Conservation (phyloP, 2,113 vertebrate genomes). For the Channa maculata region DNA sequence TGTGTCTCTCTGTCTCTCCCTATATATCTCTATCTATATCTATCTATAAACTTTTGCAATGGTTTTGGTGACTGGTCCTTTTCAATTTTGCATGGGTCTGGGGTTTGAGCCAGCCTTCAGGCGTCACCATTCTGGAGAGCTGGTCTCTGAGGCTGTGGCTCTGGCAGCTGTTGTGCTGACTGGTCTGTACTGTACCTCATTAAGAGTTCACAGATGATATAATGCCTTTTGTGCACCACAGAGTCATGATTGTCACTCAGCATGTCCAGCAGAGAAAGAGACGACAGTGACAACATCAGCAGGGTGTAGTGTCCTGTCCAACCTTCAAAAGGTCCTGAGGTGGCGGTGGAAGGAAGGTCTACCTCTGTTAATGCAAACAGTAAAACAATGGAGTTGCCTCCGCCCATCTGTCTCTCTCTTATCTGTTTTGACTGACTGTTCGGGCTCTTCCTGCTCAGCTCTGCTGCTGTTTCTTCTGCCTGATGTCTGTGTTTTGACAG, state of each 20-base stretch:
- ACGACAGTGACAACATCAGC: slow-evolving; percentile 54
- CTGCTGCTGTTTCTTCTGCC: slow-evolving; percentile 25
- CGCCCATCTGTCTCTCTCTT: slow-evolving; percentile 43
- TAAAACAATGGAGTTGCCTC: slow-evolving; percentile 52
- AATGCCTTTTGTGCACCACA: slow-evolving; percentile 31
- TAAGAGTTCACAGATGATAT: slow-evolving; percentile 26
- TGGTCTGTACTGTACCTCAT: slow-evolving; percentile 52
- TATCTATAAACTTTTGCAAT: slow-evolving; percentile 36
- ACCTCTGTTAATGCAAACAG: slow-evolving; percentile 44
- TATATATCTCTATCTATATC: too few relatives aligned
- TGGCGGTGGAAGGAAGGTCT: slow-evolving; percentile 39
- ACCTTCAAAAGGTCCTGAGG: slow-evolving; percentile 32
- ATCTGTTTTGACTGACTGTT: slow-evolving; percentile 30
- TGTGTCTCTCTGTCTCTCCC: neutral
- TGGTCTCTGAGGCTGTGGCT: slow-evolving; percentile 46
- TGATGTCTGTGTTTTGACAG: slow-evolving; percentile 31
- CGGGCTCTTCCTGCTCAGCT: slow-evolving; percentile 48
- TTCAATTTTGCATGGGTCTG: slow-evolving; percentile 42
- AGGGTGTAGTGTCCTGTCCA: slow-evolving; percentile 28
- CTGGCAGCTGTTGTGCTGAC: slow-evolving; percentile 56
- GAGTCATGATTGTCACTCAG: slow-evolving; percentile 42
- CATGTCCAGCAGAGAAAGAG: slow-evolving; percentile 35
- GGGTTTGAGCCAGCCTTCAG: slow-evolving; percentile 41
- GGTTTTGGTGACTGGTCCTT: slow-evolving; percentile 62
- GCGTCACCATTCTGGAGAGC: slow-evolving; percentile 45